Evolutionary conservation across 1,140 invertebrate genomes (phyloP).

Genomic region (Yoshiicerus persimilis): DNA sequence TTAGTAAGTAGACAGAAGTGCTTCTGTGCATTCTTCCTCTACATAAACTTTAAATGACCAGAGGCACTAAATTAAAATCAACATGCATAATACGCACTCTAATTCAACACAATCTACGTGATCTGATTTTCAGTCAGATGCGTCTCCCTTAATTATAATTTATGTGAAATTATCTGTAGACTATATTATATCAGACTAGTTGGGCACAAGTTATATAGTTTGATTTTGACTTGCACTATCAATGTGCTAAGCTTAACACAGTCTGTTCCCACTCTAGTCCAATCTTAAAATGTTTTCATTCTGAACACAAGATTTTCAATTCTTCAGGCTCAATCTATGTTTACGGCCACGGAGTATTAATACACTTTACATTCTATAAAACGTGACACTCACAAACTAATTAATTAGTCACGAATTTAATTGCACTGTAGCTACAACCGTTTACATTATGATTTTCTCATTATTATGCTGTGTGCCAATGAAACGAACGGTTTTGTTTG

Average conservation of each 20-base stretch:
- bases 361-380: neutral
- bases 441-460: neutral
- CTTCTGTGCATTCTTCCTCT: neutral
- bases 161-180: neutral
- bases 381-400: neutral
- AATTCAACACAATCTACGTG: slow-evolving; percentile 1
- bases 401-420: neutral
- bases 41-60: neutral
- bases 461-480: neutral
- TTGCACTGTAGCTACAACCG: neutral
- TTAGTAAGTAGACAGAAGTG: neutral
- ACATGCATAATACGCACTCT: neutral
- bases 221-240: too few relatives aligned
- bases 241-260: neutral
- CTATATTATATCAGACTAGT: too few relatives aligned
- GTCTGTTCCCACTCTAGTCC: neutral
- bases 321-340: neutral
- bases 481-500: neutral
- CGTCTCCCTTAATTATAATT: neutral
- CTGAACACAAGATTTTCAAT: neutral
- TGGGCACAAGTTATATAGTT: too few relatives aligned
- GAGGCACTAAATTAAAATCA: neutral
- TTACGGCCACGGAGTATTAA: too few relatives aligned
- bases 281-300: neutral
- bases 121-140: neutral